Conservation (phyloP, 2,797 vertebrate genomes). For the Notamacropus eugenii region DNA sequence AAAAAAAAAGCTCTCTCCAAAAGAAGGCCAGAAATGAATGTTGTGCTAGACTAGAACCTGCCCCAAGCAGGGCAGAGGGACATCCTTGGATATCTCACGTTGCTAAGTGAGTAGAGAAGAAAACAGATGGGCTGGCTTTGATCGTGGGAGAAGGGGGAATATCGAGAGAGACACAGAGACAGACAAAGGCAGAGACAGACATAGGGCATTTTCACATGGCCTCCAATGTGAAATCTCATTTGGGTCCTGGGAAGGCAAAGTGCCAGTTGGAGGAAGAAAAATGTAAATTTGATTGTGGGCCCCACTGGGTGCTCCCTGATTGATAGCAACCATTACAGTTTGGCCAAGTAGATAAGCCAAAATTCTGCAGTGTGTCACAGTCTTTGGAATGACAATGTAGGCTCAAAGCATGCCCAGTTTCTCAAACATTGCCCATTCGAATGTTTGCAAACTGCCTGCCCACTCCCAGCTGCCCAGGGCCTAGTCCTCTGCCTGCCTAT, state of each 20-base stretch:
- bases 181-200: background rate
- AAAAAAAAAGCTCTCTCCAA: background rate
- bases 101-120: conserved; percentile 42
- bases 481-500: conserved; percentile 20
- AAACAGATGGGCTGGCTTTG: conserved; percentile 57
- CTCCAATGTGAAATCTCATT: conserved; percentile 56
- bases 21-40: conserved; percentile 56
- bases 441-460: background rate
- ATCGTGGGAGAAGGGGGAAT: conserved; percentile 33
- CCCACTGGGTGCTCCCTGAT: conserved; percentile 60
- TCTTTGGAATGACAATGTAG: conserved; percentile 49
- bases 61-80: background rate
- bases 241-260: conserved; percentile 40
- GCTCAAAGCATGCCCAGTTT: conserved; percentile 40
- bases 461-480: background rate
- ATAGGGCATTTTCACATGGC: conserved; percentile 60
- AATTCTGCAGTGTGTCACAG: conserved; percentile 49
- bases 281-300: conserved; percentile 62
- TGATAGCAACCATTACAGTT: conserved; percentile 68
- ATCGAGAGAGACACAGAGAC: background rate
- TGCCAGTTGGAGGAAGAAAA: conserved; percentile 65
- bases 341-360: conserved; percentile 54
- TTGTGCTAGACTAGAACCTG: background rate
- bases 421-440: background rate
- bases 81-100: conserved; percentile 1